Evolutionary conservation across 2,888 invertebrate species (phyloP).

Genomic region (Limnephilus auricula): DNA sequence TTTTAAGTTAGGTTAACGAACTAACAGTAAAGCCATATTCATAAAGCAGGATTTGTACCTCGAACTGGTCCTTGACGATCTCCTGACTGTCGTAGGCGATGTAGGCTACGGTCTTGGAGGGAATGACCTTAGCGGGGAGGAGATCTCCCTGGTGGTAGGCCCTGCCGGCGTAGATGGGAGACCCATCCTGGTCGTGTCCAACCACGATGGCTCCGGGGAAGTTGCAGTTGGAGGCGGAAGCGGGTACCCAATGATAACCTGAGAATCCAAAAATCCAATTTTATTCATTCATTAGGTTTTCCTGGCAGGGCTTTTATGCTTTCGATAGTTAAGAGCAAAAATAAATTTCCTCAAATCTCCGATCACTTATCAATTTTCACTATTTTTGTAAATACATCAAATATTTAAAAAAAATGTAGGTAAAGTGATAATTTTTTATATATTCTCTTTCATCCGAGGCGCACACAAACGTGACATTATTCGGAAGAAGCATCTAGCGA

Average conservation of each 20-base stretch:
- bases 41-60: conserved; percentile 72
- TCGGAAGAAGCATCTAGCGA: too few species aligned
- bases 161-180: conserved; percentile 85
- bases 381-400: too few species aligned
- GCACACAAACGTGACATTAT: too few species aligned
- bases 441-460: too few species aligned
- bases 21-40: neutral
- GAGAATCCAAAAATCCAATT: neutral
- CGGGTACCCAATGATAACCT: conserved; percentile 76
- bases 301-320: too few species aligned
- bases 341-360: too few species aligned
- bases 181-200: conserved; percentile 85
- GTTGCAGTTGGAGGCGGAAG: conserved; percentile 75
- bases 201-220: conserved; percentile 76
- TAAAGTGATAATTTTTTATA: too few species aligned
- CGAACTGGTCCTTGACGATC: conserved; percentile 80
- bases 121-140: conserved; percentile 83
- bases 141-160: conserved; percentile 82
- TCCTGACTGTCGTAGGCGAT: conserved; percentile 81
- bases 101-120: conserved; percentile 81
- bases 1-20: neutral
- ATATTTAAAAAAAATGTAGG: too few species aligned
- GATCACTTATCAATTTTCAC: too few species aligned
- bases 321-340: too few species aligned
- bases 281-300: too few species aligned